A percentile compares a stretch with the other conserved stretches of the same genome.
phyloP scores from a whole-genome alignment of 2,888 invertebrate genomes.

The Pseudococcus viburni region DNA sequence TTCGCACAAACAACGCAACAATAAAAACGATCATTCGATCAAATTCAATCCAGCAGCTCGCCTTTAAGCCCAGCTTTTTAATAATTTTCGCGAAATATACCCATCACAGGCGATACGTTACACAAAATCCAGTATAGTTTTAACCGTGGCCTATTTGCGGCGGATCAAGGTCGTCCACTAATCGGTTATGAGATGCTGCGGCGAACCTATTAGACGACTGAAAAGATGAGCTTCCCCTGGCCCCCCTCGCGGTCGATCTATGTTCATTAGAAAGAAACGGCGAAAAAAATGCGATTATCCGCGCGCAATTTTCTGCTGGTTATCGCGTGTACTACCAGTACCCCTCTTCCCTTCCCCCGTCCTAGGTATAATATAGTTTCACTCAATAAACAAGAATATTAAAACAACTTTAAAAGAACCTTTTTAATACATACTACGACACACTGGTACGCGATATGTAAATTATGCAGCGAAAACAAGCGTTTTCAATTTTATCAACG shows the following conservation, averaged over 20 bases:
- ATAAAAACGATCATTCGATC: no score
- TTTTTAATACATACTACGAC: slow-evolving; percentile 5
- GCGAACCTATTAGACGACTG: slow-evolving; percentile 61
- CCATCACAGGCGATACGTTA: neutral
- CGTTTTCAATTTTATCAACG: slow-evolving; percentile 63
- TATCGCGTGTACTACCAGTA: slow-evolving; percentile 10
- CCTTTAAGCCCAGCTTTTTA: no score
- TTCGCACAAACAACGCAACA: neutral
- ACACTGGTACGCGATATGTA: slow-evolving; percentile 34
- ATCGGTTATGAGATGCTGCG: slow-evolving; percentile 53
- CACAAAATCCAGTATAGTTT: slow-evolving; percentile 22
- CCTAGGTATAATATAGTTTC: slow-evolving; percentile 10
- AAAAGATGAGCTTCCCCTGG: slow-evolving; percentile 48
- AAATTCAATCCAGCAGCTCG: neutral
- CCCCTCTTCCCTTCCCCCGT: neutral
- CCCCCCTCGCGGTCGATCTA: neutral
- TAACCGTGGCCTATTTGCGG: slow-evolving; percentile 66
- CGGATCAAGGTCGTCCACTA: slow-evolving; percentile 66
- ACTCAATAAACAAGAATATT: slow-evolving; percentile 64
- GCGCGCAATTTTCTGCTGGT: slow-evolving; percentile 62
- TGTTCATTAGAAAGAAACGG: slow-evolving; percentile 55
- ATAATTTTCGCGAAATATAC: slow-evolving; percentile 36
- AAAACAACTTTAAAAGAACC: slow-evolving; percentile 46
- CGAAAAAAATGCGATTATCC: slow-evolving; percentile 53
- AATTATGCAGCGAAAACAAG: slow-evolving; percentile 62